Conservation (phyloP, 2,888 invertebrate species). For the Lochmaea crataegi region DNA sequence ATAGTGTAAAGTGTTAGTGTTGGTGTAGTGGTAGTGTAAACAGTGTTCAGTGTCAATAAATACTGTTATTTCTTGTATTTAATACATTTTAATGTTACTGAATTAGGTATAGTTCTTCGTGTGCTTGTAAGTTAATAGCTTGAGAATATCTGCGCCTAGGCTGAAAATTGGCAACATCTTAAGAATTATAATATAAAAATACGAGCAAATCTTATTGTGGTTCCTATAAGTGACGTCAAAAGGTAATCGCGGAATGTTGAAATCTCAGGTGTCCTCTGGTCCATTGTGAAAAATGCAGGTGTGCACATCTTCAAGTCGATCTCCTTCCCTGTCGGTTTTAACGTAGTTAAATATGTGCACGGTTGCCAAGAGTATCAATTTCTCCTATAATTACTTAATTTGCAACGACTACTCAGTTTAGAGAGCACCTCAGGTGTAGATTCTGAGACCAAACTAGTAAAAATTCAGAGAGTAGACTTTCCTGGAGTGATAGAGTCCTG, state of each 20-base stretch:
- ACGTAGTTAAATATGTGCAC: conserved; percentile 25
- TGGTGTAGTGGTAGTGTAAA: too few relatives aligned
- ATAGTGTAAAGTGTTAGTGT: too few relatives aligned
- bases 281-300: conserved; percentile 63
- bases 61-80: too few relatives aligned
- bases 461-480: too few relatives aligned
- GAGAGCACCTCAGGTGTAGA: too few relatives aligned
- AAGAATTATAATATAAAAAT: conserved; percentile 37
- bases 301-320: conserved; percentile 50
- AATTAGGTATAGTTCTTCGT: too few relatives aligned
- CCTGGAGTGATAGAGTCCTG: too few relatives aligned
- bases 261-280: conserved; percentile 61
- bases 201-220: conserved; percentile 43
- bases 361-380: conserved; percentile 18
- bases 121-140: too few relatives aligned
- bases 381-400: not conserved
- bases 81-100: too few relatives aligned
- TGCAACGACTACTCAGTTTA: too few relatives aligned
- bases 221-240: conserved; percentile 30
- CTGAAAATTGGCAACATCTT: not conserved
- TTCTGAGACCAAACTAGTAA: too few relatives aligned
- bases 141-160: not conserved
- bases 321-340: conserved; percentile 42
- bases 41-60: too few relatives aligned
- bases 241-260: conserved; percentile 58